A percentile compares a stretch with the other conserved stretches of the same genome.
phyloP scores from a whole-genome alignment of 2,888 invertebrate genomes.

The Penaeus monodon region DNA sequence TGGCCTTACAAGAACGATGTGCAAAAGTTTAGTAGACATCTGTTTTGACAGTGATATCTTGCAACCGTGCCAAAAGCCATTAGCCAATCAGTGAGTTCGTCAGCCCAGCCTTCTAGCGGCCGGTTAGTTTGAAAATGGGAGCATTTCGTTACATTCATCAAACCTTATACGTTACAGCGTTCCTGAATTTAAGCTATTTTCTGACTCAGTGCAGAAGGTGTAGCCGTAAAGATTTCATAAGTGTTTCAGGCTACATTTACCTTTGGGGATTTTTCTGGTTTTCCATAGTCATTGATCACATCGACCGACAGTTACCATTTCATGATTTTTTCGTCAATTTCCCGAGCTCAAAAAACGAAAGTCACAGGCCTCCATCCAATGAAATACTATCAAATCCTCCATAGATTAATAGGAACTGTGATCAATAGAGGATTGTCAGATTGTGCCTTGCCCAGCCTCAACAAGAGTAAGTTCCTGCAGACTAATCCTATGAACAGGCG shows the following conservation, averaged over 20 bases:
- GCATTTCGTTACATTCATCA: conserved; percentile 61
- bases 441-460: too few species aligned
- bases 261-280: conserved; percentile 31
- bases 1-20: too few species aligned
- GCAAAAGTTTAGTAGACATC: too few species aligned
- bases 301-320: conserved; percentile 31
- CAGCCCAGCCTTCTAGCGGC: conserved; percentile 53
- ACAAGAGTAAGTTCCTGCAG: too few species aligned
- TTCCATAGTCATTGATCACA: conserved; percentile 29
- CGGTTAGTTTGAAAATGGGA: conserved; percentile 60
- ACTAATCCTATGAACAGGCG: too few species aligned
- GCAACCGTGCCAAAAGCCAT: conserved; percentile 39
- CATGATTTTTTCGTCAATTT: conserved; percentile 29
- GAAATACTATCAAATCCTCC: too few species aligned
- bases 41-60: conserved; percentile 5
- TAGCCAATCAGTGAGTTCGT: conserved; percentile 50
- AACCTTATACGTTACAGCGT: conserved; percentile 60
- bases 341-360: too few species aligned
- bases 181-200: conserved; percentile 60
- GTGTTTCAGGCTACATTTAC: conserved; percentile 54
- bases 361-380: too few species aligned
- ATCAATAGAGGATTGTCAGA: too few species aligned
- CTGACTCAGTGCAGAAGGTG: conserved; percentile 58
- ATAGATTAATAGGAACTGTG: too few species aligned
- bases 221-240: conserved; percentile 58